Evolutionary conservation across 2,888 invertebrate species (phyloP), one percentile per base, ranked within the genome.

Genomic region (Agonopterix alstromeriana): DNA sequence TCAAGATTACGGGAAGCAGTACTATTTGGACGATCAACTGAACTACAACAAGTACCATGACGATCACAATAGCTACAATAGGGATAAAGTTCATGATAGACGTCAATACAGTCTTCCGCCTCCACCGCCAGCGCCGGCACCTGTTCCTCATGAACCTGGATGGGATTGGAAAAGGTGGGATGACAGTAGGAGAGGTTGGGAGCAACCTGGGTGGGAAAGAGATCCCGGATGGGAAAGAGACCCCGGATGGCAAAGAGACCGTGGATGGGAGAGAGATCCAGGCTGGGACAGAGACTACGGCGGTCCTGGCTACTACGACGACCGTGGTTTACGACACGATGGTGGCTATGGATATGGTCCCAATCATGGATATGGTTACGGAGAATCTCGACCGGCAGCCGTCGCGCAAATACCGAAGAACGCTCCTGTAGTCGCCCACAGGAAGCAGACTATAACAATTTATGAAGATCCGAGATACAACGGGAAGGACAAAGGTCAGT

Each of bases 361-460:
- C 1, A 60, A 77, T 41, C 75, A 84, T 53, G 85, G 86, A 35
- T 84, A 82, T 43, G 73, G 79, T 2, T 83, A 81, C 40, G 85
- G 73, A 27, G 88, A 88, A 60, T 81, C 85, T 27, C 65, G 82
- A 50, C 60, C 79, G 3, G 62, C 61, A 41, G 82, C 82, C 1
- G 77, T 83, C 1, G 79, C 79, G 2, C 69, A 82, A 60, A 58
- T 80, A 38, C 82, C 84, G 9, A 68, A 67, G 48, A 73, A 81
- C 47, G 70, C 74, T 2, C 86, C 88, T 5, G 77, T 85, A 1
- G 81, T 87, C 8, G 83, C 87, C 1, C 83, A 79, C 46, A 74
- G 87, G 41, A 83, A 86, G 53, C 88, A 89, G 60, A 89, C 89
- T 10, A 89, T 89, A 50, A 89, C 89, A 3, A 89, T 89, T 49